Percentiles rank a stretch among this genome's conserved stretches.
Conservation (phyloP, 2,113 vertebrate species). For the Solea senegalensis region DNA sequence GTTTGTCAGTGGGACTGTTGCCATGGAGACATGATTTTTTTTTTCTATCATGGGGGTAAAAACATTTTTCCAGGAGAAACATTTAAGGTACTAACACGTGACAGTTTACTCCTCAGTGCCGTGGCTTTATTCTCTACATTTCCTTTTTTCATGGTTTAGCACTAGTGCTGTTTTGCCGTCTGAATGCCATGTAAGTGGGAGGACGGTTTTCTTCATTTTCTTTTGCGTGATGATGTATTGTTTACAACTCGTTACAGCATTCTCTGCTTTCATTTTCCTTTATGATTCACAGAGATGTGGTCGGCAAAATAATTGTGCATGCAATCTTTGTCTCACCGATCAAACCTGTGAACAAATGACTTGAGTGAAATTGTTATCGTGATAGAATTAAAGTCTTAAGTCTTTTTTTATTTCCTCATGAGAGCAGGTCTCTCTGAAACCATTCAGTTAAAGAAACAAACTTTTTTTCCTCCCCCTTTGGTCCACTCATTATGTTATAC, state of each 20-base stretch:
- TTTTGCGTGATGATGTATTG: constrained; percentile 13
- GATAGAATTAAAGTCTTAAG: background rate
- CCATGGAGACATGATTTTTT: constrained; percentile 10
- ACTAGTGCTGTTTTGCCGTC: background rate
- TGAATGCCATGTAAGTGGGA: background rate
- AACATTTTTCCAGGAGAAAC: too few relatives aligned
- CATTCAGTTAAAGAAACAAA: background rate
- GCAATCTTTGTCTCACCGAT: background rate
- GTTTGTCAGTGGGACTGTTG: background rate
- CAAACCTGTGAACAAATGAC: background rate
- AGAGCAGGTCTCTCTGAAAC: constrained; percentile 76
- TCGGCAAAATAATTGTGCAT: background rate
- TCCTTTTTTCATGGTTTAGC: background rate
- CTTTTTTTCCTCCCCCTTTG: too few relatives aligned
- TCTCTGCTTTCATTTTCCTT: constrained; percentile 22
- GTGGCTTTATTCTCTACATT: background rate
- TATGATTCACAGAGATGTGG: background rate
- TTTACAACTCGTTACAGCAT: constrained; percentile 32
- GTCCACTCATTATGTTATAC: too few relatives aligned
- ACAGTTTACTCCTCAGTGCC: background rate
- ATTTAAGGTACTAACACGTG: constrained; percentile 34
- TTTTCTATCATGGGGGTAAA: too few relatives aligned
- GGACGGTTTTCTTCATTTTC: background rate
- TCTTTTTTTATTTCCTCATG: constrained; percentile 12
- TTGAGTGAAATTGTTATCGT: background rate